Evolutionary conservation across 1,140 invertebrate genomes (phyloP), one percentile per base, ranked within the genome.

Genomic region (Neodiprion pinetum): DNA sequence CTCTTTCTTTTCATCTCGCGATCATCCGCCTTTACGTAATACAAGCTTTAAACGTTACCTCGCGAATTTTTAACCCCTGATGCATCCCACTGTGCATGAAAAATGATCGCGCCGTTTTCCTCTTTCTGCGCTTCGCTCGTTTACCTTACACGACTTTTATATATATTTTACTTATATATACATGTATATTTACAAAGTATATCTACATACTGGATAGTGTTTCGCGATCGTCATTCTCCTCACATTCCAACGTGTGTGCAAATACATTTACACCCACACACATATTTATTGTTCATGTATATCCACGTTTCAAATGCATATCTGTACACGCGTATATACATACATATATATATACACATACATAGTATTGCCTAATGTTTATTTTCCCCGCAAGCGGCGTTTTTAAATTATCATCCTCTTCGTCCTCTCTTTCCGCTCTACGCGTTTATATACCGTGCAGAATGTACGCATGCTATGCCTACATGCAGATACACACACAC

Each of bases 331-430:
- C 1, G 48, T 9, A 71, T 71, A 71, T 71, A 40, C 65, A 17
- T 67, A 67, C 47, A 40, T 72, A 17, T 67, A 67, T 67, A 73
- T 67, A 66, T 65, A 65, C 17, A 65, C 61, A 65, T 5, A 40
- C 0, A 40, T 5, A 40, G 28, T 40, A 40, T 40, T 40, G 49
- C 67, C 74, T 81, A 83, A 85, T 85, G 84, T 85, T 86, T 85
- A 84, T 85, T 85, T 84, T 83, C 75, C 28, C 80, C 83, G 78
- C 83, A 85, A 86, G 82, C 82, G 80, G 77, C 82, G 79, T 85
- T 86, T 85, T 82, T 85, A 86, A 86, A 85, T 85, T 85, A 85
- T 84, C 80, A 81, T 77, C 78, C 74, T 72, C n/a, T 48, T 40
- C 71, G 72, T 10, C 48, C 53, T 66, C 28, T 48, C 3, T 70